These are phyloP conservation scores for Herpetotheres cachinnans DNA, from an alignment of 2,113 vertebrate species.

Conservation along the genomic window DNA sequence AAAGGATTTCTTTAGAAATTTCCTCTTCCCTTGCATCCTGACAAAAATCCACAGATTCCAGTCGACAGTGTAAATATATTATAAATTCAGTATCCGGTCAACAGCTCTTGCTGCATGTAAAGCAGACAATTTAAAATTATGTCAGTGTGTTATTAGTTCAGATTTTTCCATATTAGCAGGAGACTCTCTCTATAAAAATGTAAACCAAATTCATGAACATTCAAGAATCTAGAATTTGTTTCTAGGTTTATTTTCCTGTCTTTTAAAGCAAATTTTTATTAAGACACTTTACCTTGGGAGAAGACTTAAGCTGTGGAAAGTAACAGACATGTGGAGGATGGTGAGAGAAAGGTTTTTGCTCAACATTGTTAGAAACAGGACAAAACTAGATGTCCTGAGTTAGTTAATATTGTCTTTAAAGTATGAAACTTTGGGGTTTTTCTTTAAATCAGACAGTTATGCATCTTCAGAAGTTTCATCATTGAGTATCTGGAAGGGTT, in stretches of 20 bases:
- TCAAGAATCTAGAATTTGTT: neutral
- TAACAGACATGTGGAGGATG: neutral
- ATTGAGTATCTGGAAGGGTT: neutral
- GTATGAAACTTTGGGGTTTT: accelerated
- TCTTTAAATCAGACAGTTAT: neutral
- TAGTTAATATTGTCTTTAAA: neutral
- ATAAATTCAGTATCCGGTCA: neutral
- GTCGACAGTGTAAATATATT: neutral
- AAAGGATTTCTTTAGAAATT: neutral
- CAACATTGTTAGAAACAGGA: neutral
- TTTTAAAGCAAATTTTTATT: neutral
- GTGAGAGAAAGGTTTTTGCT: neutral
- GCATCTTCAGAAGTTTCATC: neutral
- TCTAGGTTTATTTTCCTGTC: neutral
- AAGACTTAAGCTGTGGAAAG: neutral
- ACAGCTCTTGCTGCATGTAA: neutral
- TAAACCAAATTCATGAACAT: neutral
- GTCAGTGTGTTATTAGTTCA: neutral
- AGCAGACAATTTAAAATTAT: neutral
- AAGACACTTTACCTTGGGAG: neutral
- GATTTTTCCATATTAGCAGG: neutral
- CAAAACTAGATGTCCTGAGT: neutral
- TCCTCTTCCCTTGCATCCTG: neutral
- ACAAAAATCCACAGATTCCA: neutral
- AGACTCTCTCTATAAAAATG: neutral